Evolutionary conservation across 2,797 vertebrate genomes (phyloP).

Genomic region (Pseudochromis fuscus): DNA sequence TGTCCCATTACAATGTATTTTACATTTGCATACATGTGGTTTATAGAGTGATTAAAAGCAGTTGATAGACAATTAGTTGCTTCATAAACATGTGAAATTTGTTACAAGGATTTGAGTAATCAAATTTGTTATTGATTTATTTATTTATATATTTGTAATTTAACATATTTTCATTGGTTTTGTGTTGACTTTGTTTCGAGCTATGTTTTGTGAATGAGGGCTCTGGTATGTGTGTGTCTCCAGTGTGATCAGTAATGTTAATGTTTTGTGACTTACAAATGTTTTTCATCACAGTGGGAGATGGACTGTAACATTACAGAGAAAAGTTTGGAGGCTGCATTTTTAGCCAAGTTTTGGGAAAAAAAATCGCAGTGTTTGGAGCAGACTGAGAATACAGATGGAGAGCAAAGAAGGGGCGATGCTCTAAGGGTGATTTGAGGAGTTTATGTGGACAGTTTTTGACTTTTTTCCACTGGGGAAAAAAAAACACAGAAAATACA

Average conservation of each 20-base stretch:
- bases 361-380: conserved; percentile 35
- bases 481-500: conserved; percentile 2
- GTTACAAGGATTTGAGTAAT: conserved; percentile 30
- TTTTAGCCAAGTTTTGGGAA: conserved; percentile 35
- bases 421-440: conserved; percentile 22
- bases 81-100: conserved; percentile 52
- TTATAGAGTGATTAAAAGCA: conserved; percentile 56
- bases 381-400: conserved; percentile 9
- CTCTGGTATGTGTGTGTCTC: conserved; percentile 20
- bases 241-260: conserved; percentile 34
- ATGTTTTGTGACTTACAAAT: conserved; percentile 59
- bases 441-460: neutral
- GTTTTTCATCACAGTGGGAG: conserved; percentile 59
- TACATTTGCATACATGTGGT: conserved; percentile 38
- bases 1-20: conserved; percentile 28
- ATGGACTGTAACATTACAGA: conserved; percentile 47
- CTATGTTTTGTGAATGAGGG: conserved; percentile 53
- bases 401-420: conserved; percentile 7
- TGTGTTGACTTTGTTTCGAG: conserved; percentile 53
- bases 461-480: conserved; percentile 19
- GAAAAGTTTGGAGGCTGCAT: conserved; percentile 22
- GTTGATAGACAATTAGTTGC: conserved; percentile 49
- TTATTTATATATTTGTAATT: no score
- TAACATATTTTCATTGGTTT: conserved; percentile 42
- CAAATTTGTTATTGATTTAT: no score